Percentiles rank a stretch among this genome's conserved stretches.
Evolutionary conservation across 2,113 vertebrate genomes (phyloP).

Genomic region (Capricornis sumatraensis): DNA sequence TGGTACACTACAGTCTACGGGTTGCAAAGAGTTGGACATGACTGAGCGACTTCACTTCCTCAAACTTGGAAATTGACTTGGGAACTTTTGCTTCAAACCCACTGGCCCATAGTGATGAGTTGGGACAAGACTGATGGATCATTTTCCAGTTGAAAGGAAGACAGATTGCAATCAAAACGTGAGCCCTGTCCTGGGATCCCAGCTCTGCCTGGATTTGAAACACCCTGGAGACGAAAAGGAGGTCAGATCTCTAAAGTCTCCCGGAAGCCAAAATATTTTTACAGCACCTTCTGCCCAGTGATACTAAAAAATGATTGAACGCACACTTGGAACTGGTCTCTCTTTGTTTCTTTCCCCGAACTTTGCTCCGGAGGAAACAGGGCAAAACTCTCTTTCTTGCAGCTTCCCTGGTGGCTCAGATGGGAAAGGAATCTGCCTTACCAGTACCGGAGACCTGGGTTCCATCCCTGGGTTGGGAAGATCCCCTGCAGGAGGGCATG

Average conservation of each 20-base stretch:
- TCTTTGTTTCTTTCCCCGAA: not conserved
- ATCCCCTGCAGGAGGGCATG: not conserved
- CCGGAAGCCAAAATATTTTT: not conserved
- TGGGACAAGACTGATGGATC: not conserved
- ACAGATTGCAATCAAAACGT: not conserved
- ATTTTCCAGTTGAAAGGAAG: not conserved
- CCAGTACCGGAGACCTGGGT: not conserved
- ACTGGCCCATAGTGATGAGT: accelerated
- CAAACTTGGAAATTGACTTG: not conserved
- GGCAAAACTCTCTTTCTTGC: not conserved
- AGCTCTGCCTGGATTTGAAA: not conserved
- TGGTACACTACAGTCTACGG: too few relatives aligned
- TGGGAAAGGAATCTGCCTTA: not conserved
- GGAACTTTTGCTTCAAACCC: not conserved
- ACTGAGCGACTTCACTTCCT: not conserved
- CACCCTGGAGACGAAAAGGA: not conserved
- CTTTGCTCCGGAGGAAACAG: not conserved
- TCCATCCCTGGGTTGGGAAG: not conserved
- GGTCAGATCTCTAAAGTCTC: not conserved
- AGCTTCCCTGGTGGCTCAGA: not conserved
- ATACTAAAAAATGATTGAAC: not conserved
- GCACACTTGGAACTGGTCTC: not conserved
- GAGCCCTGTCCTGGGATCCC: not conserved
- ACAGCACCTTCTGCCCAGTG: not conserved
- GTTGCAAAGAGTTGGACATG: too few relatives aligned